These are phyloP conservation scores for Drosophila serrata DNA, from an alignment of 1,140 invertebrate species.

Conservation along the genomic window DNA sequence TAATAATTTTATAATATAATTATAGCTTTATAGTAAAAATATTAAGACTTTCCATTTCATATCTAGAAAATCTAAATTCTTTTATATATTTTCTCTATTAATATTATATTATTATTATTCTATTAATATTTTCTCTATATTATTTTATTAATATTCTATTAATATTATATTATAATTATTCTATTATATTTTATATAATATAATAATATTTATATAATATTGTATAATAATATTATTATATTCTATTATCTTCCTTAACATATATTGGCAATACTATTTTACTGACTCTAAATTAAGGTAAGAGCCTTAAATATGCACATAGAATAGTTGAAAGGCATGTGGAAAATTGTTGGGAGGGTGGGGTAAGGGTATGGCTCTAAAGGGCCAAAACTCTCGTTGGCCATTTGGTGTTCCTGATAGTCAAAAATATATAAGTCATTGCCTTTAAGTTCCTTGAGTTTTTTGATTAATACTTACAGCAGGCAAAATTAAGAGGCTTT, in stretches of 20 bases:
- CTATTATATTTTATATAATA: background rate
- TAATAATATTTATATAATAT: background rate
- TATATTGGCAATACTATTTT: background rate
- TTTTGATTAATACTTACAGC: constrained; percentile 44
- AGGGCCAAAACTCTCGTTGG: constrained; percentile 35
- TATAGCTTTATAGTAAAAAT: background rate
- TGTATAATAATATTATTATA: background rate
- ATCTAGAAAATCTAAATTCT: no score
- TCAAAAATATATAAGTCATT: constrained; percentile 75
- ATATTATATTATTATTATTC: no score
- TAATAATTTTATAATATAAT: background rate
- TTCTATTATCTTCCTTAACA: no score
- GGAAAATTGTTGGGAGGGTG: background rate
- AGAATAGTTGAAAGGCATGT: constrained; percentile 1
- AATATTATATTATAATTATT: no score
- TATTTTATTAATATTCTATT: no score
- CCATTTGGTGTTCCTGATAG: constrained; percentile 70
- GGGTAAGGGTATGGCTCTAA: background rate
- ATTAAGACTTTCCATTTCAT: no score
- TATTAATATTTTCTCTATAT: background rate
- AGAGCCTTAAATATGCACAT: constrained; percentile 40
- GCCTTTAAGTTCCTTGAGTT: constrained; percentile 62
- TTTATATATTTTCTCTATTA: background rate
- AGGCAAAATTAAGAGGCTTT: constrained; percentile 22
- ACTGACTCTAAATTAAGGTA: background rate